A percentile compares a stretch with the other conserved stretches of the same genome.
Evolutionary conservation across 2,888 invertebrate species (phyloP).

Genomic region (Dicyrtoma fusca): DNA sequence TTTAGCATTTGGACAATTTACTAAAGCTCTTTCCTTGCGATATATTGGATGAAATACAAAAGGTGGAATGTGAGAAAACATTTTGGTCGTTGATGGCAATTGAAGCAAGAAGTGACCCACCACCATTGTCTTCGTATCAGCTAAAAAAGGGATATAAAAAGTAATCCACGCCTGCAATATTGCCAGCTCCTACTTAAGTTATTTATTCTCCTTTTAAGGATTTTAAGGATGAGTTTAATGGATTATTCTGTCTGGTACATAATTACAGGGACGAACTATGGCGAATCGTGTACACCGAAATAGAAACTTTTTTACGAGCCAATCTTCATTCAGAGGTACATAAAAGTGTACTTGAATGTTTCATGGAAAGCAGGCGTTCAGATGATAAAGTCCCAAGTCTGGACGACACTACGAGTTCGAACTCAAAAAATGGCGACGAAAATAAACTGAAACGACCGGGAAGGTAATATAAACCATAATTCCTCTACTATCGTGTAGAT

Average conservation of each 20-base stretch:
- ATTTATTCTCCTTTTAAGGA: no score
- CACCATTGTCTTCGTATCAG: slow-evolving; percentile 58
- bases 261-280: slow-evolving; percentile 79
- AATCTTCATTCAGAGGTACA: slow-evolving; percentile 80
- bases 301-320: slow-evolving; percentile 79
- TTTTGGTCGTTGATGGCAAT: slow-evolving; percentile 55
- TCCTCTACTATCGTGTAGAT: background rate
- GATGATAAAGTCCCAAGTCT: slow-evolving; percentile 7
- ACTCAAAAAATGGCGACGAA: slow-evolving; percentile 3
- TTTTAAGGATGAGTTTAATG: no score
- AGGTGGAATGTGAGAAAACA: slow-evolving; percentile 51
- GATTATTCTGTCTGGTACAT: background rate
- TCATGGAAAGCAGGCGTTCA: slow-evolving; percentile 62
- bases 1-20: slow-evolving; percentile 50
- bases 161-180: no score
- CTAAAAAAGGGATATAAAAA: slow-evolving; percentile 61
- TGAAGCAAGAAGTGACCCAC: slow-evolving; percentile 54
- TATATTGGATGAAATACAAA: slow-evolving; percentile 49
- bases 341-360: slow-evolving; percentile 74
- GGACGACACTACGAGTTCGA: background rate
- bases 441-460: background rate
- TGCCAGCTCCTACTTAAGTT: no score
- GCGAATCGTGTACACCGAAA: slow-evolving; percentile 83
- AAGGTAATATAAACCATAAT: slow-evolving; percentile 4
- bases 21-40: slow-evolving; percentile 49